Evolutionary conservation across 2,888 invertebrate genomes (phyloP), one percentile per base, ranked within the genome.

Genomic region (Drosophila pseudotalamancana): DNA sequence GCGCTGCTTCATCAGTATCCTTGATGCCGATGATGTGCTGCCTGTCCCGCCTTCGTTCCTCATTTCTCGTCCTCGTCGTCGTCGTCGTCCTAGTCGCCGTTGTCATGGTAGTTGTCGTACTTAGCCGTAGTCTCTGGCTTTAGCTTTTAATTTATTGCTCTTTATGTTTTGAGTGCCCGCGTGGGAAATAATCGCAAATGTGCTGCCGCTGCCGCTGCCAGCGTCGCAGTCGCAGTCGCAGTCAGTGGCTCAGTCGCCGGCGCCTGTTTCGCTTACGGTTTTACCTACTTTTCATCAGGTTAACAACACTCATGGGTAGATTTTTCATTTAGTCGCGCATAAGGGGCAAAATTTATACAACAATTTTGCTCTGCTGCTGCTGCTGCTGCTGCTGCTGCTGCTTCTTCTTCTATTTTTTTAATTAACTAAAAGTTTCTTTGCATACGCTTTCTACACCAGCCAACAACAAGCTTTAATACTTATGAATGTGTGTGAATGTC

Each of bases 141-240:
- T 72, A 57, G 69, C 87, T 75, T 82, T 82, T 88, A 88, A 86
- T 87, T 86, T 86, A 86, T 88, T 88, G 88, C 88, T 84, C 71
- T 82, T 88, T 88, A 88, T 82, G 77, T 79, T 87, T 88, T 87
- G 88, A 86, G 86, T 86, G 85, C 77, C 80, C 86, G 85, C 86
- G 79, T 88, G 86, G 86, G 88, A 86, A 86, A 88, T 86, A 86
- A 82, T 84, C 82, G 82, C 84, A 87, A 86, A 88, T 87, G 84
- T 79, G 69, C 72, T 68, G 55, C 31, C 56, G 34, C 25, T 40
- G 49, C 42, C 48, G 4, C 21, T 6, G 53, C n/a, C 55, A 19
- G 18, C 6, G 56, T 4, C 48, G 21, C 23, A 8, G 34, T 40
- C 27, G 39, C n/a, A 9, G 48, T 25, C 49, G 32, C 35, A 9